Base-by-base conservation (phyloP, 2,888 invertebrate genomes). In the Chrysotoxum bicinctum region DNA sequence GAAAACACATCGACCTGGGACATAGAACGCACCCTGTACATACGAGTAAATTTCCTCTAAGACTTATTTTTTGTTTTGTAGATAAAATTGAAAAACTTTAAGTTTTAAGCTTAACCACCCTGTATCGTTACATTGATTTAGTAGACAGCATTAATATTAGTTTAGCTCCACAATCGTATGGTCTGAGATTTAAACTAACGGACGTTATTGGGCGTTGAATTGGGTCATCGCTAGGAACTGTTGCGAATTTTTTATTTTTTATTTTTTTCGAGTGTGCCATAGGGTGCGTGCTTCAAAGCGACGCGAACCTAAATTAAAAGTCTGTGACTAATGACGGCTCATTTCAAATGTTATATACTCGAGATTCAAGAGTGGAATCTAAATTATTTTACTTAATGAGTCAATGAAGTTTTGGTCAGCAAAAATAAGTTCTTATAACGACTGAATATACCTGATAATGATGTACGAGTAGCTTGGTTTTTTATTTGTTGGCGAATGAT, bases 321-420 rank as follows among this genome's bases (percentile, higher is more conserved):
- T 56, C 58, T 76, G 81, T 82, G 77, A 82, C 81, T 82, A 82
- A 77, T 82, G 76, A 82, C 48, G 26, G 35, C 30, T 58, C 64
- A 14, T 56, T 58, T 23, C 14, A 37, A 50, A 30, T 30, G 14
- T 45, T 43, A 43, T 35, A 23, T 9, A 26, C 23, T 21, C 5
- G 45, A 19, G 32, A 37, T 12, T 26, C 19, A 23, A 23, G 6
- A 21, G 21, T 2, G 19, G 43, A 16, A 30, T 26, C 1, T 9
- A 3, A 7, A 43, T 48, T 64, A 14, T 32, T 48, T 48, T 32
- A 48, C 21, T 66, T 32, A 66, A 50, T 66, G 66, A 48, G 48
- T 66, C 35, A 35, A 50, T 21, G 26, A 19, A 45, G 14, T 21
- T 66, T 35, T 66, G 66, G 66, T 66, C 66, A 66, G 50, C n/a